These are phyloP conservation scores for Hemiscyllium ocellatum DNA, from an alignment of 2,113 vertebrate genomes.

Conservation along the genomic window DNA sequence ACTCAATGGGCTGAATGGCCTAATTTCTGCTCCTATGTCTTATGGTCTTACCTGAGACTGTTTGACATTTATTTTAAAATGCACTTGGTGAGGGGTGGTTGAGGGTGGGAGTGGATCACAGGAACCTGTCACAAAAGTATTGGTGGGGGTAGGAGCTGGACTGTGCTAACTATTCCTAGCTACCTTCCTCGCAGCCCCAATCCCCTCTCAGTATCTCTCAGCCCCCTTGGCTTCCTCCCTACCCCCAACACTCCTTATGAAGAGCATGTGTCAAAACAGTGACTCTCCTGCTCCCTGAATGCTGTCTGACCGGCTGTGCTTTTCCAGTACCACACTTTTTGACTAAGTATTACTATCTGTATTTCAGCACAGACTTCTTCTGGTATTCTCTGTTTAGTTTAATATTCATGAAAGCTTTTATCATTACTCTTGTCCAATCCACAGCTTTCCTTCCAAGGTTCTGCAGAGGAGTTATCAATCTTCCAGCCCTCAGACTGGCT, in stretches of 20 bases:
- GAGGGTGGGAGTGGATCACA: neutral
- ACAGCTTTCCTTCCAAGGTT: neutral
- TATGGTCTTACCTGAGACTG: neutral
- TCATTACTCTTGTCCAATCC: neutral
- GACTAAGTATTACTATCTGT: neutral
- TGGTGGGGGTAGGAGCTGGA: neutral
- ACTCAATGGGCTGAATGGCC: no score
- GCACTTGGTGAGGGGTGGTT: neutral
- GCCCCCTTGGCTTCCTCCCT: no score
- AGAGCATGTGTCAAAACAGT: no score
- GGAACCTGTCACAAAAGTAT: neutral
- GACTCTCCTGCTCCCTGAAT: no score
- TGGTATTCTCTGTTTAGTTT: neutral
- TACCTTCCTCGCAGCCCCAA: no score
- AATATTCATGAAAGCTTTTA: neutral
- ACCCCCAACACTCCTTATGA: no score
- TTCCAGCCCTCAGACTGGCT: neutral
- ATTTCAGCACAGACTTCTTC: neutral
- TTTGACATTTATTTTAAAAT: neutral
- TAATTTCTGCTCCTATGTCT: no score
- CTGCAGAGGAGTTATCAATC: neutral
- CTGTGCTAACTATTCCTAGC: neutral
- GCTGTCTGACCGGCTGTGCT: no score
- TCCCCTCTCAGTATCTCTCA: no score
- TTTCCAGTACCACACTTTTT: no score